Base-by-base conservation (phyloP, 1,140 invertebrate species). In the Myzus persicae region DNA sequence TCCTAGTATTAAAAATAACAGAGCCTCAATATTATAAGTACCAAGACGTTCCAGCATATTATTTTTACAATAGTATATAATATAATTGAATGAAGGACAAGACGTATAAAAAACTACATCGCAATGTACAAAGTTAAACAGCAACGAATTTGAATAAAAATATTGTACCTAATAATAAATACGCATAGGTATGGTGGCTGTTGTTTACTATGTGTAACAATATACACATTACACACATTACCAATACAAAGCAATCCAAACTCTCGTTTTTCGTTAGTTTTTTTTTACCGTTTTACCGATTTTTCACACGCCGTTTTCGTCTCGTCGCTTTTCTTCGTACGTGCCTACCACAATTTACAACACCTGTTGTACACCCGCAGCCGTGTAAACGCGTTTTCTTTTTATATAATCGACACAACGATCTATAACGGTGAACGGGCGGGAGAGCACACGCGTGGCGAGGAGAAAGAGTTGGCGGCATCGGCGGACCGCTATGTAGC, bases 391-490 rank as follows among this genome's bases (percentile, higher is more conserved):
- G 59, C 59, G 59, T 76, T 76, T 44, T 76, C 59, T 76, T 76
- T 76, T 76, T 76, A 76, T 90, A 54, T 90, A 90, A 38, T 67
- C 54, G 22, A 38, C n/a, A 82, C 90, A 14, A 36, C 76, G 4
- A 48, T 48, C 91, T 92, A n/a, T 76, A 92, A 92, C 91, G 91
- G 91, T 92, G 48, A 36, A 82, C 67, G 1, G 11, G 54, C 26
- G 31, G 26, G 59, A 82, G 54, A 81, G 40, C 67, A n/a, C 42
- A 20, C 85, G 82, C 90, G 54, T 40, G 59, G 20, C n/a, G 36
- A 82, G 90, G 90, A 92, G 90, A 92, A 92, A 92, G 76, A 92
- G 20, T 4, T 7, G 5, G 81, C 24, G 40, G 22, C 40, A 24
- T 22, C 44, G 26, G 76, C 76, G 36, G 36, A 51, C 81, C 81